Percentiles rank a stretch among this genome's conserved stretches.
Evolutionary conservation across 2,113 vertebrate genomes (phyloP).

Genomic region (Pygoscelis adeliae): DNA sequence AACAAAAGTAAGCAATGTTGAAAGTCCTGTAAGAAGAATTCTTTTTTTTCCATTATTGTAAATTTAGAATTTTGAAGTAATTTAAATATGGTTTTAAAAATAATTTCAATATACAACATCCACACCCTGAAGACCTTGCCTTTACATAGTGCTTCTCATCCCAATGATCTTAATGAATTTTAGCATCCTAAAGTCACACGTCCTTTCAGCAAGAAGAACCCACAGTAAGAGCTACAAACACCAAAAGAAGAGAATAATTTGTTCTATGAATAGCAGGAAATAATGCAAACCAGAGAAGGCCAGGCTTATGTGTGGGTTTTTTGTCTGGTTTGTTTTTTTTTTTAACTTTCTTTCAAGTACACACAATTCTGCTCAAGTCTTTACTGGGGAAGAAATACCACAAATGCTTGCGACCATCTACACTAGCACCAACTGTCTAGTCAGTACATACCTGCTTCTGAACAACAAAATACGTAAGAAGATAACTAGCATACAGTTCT

Average conservation of each 20-base stretch:
- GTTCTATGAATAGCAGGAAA: not conserved
- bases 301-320: accelerated
- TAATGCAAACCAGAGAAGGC: not conserved
- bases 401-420: not conserved
- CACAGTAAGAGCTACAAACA: not conserved
- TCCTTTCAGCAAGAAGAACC: not conserved
- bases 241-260: not conserved
- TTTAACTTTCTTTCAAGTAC: not conserved
- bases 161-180: not conserved
- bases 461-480: not conserved
- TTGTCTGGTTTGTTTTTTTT: not conserved
- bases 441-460: not conserved
- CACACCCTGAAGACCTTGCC: not conserved
- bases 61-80: not conserved
- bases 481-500: not conserved
- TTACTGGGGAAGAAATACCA: not conserved
- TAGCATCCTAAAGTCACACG: not conserved
- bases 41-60: not conserved
- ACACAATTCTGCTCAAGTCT: not conserved
- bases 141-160: not conserved
- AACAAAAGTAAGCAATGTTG: not conserved
- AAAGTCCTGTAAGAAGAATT: not conserved
- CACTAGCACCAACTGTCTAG: not conserved
- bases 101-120: not conserved
- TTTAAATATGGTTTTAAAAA: not conserved